A percentile compares a stretch with the other conserved stretches of the same genome.
These are phyloP conservation scores for Clunio marinus DNA, from an alignment of 2,888 invertebrate genomes.

Conservation along the genomic window DNA sequence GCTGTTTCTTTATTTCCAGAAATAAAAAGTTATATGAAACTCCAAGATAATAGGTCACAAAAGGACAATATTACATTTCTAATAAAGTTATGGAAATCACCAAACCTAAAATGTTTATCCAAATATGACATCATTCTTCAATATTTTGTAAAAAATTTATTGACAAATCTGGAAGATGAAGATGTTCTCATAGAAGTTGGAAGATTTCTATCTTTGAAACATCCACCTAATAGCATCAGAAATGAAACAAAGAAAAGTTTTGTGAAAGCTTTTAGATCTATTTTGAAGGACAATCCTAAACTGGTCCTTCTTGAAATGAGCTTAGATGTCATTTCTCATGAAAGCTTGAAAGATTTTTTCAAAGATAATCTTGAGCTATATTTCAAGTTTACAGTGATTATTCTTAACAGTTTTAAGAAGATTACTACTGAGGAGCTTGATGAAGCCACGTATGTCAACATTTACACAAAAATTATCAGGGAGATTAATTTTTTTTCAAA, in stretches of 20 bases:
- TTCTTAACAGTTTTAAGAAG: not conserved
- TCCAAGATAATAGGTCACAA: not conserved
- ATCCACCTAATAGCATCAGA: not conserved
- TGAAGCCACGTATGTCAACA: not conserved
- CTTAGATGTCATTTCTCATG: not conserved
- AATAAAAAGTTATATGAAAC: not conserved
- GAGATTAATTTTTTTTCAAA: slow-evolving; percentile 22
- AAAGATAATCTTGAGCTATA: not conserved
- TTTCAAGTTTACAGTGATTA: not conserved
- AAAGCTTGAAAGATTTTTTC: slow-evolving; percentile 25
- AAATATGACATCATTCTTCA: slow-evolving; percentile 13
- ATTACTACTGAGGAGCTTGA: not conserved
- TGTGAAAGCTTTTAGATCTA: not conserved
- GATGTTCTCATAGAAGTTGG: not conserved
- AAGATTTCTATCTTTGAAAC: not conserved
- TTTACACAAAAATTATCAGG: not conserved
- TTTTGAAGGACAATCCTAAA: not conserved
- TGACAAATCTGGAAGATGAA: not conserved
- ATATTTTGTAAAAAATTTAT: not conserved
- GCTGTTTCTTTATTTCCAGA: slow-evolving; percentile 15
- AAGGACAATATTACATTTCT: not conserved
- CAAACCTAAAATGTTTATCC: not conserved
- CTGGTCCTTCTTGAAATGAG: not conserved
- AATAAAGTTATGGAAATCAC: slow-evolving; percentile 17
- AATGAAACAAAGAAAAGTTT: not conserved